Percentiles rank a stretch among this genome's conserved stretches.
phyloP scores from a whole-genome alignment of 1,140 invertebrate genomes.

The Druon quercuslanigerum region DNA sequence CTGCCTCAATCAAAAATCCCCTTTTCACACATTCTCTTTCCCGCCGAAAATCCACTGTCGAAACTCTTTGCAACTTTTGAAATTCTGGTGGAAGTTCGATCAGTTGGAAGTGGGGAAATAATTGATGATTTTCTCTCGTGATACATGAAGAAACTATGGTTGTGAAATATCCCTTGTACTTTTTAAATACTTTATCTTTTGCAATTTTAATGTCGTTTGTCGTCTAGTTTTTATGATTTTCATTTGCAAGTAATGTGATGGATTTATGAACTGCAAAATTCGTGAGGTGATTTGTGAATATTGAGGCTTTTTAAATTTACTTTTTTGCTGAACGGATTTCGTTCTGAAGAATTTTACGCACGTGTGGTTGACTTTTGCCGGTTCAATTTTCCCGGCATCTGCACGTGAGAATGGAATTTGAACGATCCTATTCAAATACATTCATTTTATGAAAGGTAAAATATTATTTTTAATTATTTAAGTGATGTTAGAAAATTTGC shows the following conservation, averaged over 20 bases:
- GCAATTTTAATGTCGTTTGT: no score
- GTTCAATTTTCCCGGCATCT: neutral
- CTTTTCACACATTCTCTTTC: neutral
- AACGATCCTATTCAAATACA: neutral
- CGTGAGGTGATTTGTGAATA: slow-evolving; percentile 3
- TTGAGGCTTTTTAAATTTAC: neutral
- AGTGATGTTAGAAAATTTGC: neutral
- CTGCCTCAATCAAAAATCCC: neutral
- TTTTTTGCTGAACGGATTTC: neutral
- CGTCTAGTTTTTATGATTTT: no score
- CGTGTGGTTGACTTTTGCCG: slow-evolving; percentile 15
- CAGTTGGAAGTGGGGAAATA: no score
- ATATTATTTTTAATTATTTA: neutral
- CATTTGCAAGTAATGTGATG: neutral
- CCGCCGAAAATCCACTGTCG: neutral
- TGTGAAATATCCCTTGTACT: no score
- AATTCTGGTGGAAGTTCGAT: no score
- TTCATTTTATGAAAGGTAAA: neutral
- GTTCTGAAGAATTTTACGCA: slow-evolving; percentile 20
- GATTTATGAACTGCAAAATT: neutral
- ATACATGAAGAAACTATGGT: no score
- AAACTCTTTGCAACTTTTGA: neutral
- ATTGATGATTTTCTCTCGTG: no score
- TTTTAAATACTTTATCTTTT: no score
- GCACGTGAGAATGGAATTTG: slow-evolving; percentile 6